A percentile compares a stretch with the other conserved stretches of the same genome.
These are phyloP conservation scores for Artibeus jamaicensis DNA, from an alignment of 2,797 vertebrate species.

Conservation along the genomic window DNA sequence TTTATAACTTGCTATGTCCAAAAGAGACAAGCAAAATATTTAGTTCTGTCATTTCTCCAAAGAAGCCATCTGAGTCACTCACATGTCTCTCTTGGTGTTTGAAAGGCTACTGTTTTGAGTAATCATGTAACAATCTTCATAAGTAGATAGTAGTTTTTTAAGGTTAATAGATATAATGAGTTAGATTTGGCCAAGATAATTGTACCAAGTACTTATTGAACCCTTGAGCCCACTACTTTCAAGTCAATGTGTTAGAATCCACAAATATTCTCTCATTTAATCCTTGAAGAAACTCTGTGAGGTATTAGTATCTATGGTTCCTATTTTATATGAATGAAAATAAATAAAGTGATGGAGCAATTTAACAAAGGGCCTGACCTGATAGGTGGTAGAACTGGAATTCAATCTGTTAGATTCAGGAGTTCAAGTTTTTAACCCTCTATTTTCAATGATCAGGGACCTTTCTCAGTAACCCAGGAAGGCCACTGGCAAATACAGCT, in stretches of 20 bases:
- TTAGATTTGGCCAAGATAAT: background rate
- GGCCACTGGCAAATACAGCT: background rate
- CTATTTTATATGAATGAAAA: background rate
- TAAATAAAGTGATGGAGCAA: background rate
- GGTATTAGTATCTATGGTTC: background rate
- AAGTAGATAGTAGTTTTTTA: background rate
- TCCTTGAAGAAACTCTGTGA: background rate
- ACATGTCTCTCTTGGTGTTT: conserved; percentile 2
- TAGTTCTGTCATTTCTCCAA: conserved; percentile 18
- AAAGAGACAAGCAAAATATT: conserved; percentile 39
- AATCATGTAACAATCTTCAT: background rate
- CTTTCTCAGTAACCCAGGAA: background rate
- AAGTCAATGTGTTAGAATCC: background rate
- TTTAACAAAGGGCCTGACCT: background rate
- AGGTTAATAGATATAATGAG: background rate
- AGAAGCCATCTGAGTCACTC: conserved; percentile 14
- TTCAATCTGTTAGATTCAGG: background rate
- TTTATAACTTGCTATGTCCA: background rate
- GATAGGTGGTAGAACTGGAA: background rate
- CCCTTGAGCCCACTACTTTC: background rate
- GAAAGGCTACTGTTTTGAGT: background rate
- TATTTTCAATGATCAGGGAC: background rate
- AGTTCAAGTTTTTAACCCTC: background rate
- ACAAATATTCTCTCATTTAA: background rate
- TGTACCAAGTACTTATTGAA: background rate